Conservation (phyloP, 1,140 invertebrate species). For the Conopomorpha cramerella region DNA sequence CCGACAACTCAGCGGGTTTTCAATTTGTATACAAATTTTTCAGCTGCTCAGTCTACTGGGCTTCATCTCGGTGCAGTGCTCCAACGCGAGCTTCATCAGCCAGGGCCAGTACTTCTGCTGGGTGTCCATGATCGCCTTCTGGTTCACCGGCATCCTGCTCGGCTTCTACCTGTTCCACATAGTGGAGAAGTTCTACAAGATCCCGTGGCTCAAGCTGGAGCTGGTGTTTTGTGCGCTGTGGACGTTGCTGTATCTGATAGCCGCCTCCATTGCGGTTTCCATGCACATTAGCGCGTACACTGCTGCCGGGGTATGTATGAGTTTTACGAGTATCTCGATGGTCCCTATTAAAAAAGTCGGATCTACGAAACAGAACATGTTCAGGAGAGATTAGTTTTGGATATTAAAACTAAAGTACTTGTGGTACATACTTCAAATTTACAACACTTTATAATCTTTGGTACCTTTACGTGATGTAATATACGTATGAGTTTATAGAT, state of each 20-base stretch:
- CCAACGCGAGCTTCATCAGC: slow-evolving; percentile 51
- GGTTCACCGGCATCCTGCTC: slow-evolving; percentile 80
- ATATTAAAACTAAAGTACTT: too few species aligned
- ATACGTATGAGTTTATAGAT: too few species aligned
- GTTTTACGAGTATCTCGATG: too few species aligned
- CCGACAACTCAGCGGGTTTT: too few species aligned
- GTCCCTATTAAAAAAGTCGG: too few species aligned
- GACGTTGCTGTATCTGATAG: slow-evolving; percentile 73
- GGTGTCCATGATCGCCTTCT: slow-evolving; percentile 84
- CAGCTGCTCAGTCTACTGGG: slow-evolving; percentile 79
- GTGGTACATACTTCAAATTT: too few species aligned
- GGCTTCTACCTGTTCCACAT: slow-evolving; percentile 85
- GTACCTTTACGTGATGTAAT: too few species aligned
- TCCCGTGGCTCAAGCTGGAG: slow-evolving; percentile 88
- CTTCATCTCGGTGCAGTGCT: slow-evolving; percentile 80
- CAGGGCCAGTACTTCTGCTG: slow-evolving; percentile 77
- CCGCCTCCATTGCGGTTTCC: slow-evolving; percentile 67
- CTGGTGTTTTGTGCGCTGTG: slow-evolving; percentile 74
- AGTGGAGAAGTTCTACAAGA: slow-evolving; percentile 80
- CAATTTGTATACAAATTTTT: too few species aligned
- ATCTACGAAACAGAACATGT: too few species aligned
- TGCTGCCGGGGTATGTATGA: slow-evolving; percentile 71
- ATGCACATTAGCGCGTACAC: slow-evolving; percentile 60
- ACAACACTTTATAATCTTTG: too few species aligned
- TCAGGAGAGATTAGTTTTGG: too few species aligned